These are phyloP conservation scores for Amphipyra berbera DNA, from an alignment of 2,888 invertebrate species.

Conservation along the genomic window DNA sequence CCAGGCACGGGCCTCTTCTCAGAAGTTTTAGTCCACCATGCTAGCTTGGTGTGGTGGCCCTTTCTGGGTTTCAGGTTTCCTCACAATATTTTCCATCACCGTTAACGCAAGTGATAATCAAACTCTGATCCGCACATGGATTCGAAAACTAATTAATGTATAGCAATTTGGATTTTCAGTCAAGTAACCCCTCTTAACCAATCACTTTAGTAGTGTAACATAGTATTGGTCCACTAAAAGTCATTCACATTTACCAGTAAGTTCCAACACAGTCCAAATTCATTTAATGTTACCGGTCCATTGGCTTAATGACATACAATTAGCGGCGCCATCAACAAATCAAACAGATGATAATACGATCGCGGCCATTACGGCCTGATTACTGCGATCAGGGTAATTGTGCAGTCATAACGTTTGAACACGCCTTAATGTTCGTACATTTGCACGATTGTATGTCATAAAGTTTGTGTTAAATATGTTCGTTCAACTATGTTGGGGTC, in stretches of 20 bases:
- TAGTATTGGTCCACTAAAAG: neutral
- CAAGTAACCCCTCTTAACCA: too few relatives aligned
- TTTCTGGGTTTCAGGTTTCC: too few relatives aligned
- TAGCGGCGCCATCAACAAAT: conserved; percentile 51
- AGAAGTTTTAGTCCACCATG: too few relatives aligned
- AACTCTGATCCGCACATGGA: too few relatives aligned
- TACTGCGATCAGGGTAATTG: conserved; percentile 50
- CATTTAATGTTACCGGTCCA: conserved; percentile 30
- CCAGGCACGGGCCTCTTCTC: too few relatives aligned
- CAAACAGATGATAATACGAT: conserved; percentile 52
- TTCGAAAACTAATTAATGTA: too few relatives aligned
- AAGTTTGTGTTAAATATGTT: conserved; percentile 1
- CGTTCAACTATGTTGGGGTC: conserved; percentile 10
- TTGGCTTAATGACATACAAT: conserved; percentile 42
- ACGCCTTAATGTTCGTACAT: conserved; percentile 45
- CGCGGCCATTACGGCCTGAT: conserved; percentile 48
- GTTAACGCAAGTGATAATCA: too few relatives aligned
- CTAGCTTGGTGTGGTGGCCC: too few relatives aligned
- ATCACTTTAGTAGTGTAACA: too few relatives aligned
- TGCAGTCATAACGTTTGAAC: conserved; percentile 48
- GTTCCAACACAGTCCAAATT: conserved; percentile 20
- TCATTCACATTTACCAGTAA: neutral
- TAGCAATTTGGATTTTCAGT: too few relatives aligned
- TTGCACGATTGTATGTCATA: conserved; percentile 30
- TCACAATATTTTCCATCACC: too few relatives aligned